Evolutionary conservation across 1,140 invertebrate species (phyloP), one percentile per base, ranked within the genome.

Genomic region (Gryllus bimaculatus): DNA sequence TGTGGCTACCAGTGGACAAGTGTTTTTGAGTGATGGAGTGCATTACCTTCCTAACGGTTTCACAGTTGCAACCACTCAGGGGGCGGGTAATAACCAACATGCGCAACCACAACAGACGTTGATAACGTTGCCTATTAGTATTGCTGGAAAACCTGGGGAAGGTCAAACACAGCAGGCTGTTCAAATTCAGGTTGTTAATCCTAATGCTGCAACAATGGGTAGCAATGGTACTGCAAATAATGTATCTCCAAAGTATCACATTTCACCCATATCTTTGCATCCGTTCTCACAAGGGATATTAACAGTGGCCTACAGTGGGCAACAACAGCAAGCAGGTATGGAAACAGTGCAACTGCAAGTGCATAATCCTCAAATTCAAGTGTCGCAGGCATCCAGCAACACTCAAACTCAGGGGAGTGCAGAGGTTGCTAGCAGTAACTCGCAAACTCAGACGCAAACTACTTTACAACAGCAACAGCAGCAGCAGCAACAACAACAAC

Each of bases 181-280:
- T 18, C 93, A 94, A 84, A 93, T 94, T 75, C 92, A 93, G 84
- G 92, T 94, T 73, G 87, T 92, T 8, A 90, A 88, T 82, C 91
- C 91, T 4, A 90, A 87, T 77, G 84, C 78, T 88, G 85, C 83
- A 88, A 85, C 83, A 88, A 82, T 75, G 83, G 85, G 6, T 88
- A 89, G 76, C 89, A 80, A 78, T 75, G 77, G 77, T 39, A 66
- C 77, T 66, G 76, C 79, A 20, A 77, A 77, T 47, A 79, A 79
- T 66, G 73, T 74, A 39, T 48, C 91, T 79, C 91, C 91, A 0
- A 93, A 93, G 82, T 93, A 92, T 85, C 91, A 92, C 81, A 85
- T 91, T 74, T 88, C 89, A 0, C 91, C 91, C 74, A 91, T 93
- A 83, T 91, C 91, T 7, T 88, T 91, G 80, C 89, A 90, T 81